Evolutionary conservation across 2,113 vertebrate species (phyloP).

Genomic region (Zootoca vivipara): DNA sequence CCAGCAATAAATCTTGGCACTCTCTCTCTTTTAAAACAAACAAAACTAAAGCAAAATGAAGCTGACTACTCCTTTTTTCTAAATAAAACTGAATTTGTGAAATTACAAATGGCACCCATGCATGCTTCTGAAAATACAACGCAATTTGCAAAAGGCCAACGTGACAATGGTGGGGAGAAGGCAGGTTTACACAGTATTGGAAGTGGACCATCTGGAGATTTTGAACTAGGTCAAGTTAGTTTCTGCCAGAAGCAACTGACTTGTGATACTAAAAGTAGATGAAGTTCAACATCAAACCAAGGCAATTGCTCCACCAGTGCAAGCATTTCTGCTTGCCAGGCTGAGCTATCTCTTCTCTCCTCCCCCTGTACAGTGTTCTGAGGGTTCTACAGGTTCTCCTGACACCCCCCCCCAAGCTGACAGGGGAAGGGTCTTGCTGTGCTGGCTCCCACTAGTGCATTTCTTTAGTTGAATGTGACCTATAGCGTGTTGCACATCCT

Average conservation of each 20-base stretch:
- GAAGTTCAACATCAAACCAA: no score
- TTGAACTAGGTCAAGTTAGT: background rate
- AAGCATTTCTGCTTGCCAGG: no score
- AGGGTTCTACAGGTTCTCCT: no score
- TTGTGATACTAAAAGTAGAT: background rate
- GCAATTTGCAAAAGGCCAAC: background rate
- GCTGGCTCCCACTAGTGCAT: no score
- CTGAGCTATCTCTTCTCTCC: no score
- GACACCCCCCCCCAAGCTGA: no score
- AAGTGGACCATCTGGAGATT: background rate
- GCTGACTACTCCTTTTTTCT: background rate
- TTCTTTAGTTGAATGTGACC: no score
- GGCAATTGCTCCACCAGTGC: no score
- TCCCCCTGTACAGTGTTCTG: no score
- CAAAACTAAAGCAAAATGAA: no score
- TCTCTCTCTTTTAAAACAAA: background rate
- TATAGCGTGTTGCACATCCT: no score
- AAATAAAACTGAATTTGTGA: background rate
- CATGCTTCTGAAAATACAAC: background rate
- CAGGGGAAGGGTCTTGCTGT: no score
- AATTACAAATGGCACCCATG: background rate
- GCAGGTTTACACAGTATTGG: background rate
- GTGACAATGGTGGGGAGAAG: background rate
- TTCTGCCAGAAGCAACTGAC: background rate
- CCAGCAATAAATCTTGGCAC: background rate